Base-by-base conservation (phyloP, 2,113 vertebrate genomes). In the Vimba vimba region DNA sequence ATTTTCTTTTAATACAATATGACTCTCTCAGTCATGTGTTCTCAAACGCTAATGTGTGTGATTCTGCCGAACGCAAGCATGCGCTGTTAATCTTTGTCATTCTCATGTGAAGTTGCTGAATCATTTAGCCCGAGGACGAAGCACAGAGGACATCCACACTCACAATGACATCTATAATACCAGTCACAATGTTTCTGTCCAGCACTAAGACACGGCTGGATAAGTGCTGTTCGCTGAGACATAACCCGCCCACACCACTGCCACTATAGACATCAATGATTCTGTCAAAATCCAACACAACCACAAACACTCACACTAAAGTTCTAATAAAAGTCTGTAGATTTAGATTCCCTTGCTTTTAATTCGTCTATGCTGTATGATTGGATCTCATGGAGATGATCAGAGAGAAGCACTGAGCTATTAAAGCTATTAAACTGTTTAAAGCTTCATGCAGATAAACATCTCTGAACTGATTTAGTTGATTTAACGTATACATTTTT, bases 121-220 rank as follows among this genome's bases (percentile, higher is more conserved):
- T 86, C 85, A 77, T 85, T 82, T 80, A 55, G 85, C 87, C 85
- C 2, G 60, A 68, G 77, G 87, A 79, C 59, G 27, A 39, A 33
- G 57, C 36, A 71, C 50, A 82, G 82, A 81, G 68, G 75, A 88
- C 87, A 81, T 50, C n/a, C 71, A 55, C 84, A 60, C 45, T 85
- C 45, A 11, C 84, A 75, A 64, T 50, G 60, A 50, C 79, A 81
- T 81, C 79, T 69, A 84, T 84, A 86, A 84, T 75, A 50, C 55
- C n/a, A 52, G 50, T 57, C 75, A 6, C 50, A 78, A 50, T 55
- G 75, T 78, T 52, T 78, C 25, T 78, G 50, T 57, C 73, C 73
- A n/a, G 13, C 43, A 27, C 43, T 17, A 6, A 47, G 43, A 75
- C 43, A 50, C n/a, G 5, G 71, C 71, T 47, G 39, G 43, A 74